A percentile compares a stretch with the other conserved stretches of the same genome.
These are phyloP conservation scores for Porites rus DNA, from an alignment of 92 coral and sea anemone species.

Conservation along the genomic window DNA sequence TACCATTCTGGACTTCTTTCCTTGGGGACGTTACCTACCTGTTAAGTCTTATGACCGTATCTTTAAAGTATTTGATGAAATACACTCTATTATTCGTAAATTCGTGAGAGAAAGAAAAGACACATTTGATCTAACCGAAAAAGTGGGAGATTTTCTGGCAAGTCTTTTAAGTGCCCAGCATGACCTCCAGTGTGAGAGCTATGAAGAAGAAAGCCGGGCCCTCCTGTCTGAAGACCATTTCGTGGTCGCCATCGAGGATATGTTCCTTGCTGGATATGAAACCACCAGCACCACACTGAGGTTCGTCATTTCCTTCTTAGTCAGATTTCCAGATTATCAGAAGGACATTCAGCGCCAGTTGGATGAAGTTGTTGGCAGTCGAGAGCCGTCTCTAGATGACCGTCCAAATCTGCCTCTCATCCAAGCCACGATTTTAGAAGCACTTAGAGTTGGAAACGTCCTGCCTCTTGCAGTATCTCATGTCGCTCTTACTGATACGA, in stretches of 20 bases:
- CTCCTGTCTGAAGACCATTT: conserved; percentile 46
- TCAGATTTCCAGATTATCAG: conserved; percentile 34
- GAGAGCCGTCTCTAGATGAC: conserved; percentile 45
- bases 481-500: conserved; percentile 38
- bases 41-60: conserved; percentile 4
- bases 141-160: conserved; percentile 38
- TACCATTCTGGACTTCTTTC: conserved; percentile 17
- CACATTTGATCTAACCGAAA: conserved; percentile 30
- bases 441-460: conserved; percentile 53
- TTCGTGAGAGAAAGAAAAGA: conserved; percentile 27
- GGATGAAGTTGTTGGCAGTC: conserved; percentile 33
- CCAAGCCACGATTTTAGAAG: conserved; percentile 59
- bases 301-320: conserved; percentile 51
- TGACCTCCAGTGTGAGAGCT: conserved; percentile 1
- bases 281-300: conserved; percentile 64
- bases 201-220: conserved; percentile 21
- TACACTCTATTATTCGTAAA: conserved; percentile 36
- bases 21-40: conserved; percentile 30
- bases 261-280: conserved; percentile 65
- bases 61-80: background rate
- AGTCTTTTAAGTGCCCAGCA: conserved; percentile 26
- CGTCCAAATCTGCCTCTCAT: conserved; percentile 54
- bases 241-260: conserved; percentile 49
- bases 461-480: conserved; percentile 49
- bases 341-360: conserved; percentile 50